Base-by-base conservation (phyloP, 2,113 vertebrate species). In the Jacana jacana region DNA sequence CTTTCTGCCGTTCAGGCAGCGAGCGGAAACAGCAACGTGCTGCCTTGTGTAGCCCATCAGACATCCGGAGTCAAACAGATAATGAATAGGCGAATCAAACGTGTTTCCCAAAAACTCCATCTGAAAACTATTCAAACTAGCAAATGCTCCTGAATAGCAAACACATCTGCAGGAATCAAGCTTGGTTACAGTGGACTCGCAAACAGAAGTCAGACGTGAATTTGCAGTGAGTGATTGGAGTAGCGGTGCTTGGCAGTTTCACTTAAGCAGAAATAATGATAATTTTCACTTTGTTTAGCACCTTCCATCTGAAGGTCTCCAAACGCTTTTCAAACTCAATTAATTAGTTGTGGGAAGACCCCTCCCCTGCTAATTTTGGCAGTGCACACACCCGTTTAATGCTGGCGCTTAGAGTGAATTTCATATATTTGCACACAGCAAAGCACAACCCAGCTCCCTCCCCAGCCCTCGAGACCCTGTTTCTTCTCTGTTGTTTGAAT, bases 41-140 rank as follows among this genome's bases (percentile, higher is more conserved):
- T 95, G 92, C 94, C 94, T 78, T 54, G 70, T 91, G 88, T 12
- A 54, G 83, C 90, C 65, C 82, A 4, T 68, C 92, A 25, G 35
- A 11, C 80, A 69, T 44, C 82, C 54, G 0, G 77, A 76, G 65
- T 6, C n/a, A n/a, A 87, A 51, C 52, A n/a, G 61, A 64, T 64
- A 91, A 96, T 94, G 95, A 92, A 76, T 30, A 87, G 77, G 77
- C 37, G 14, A 93, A 96, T 44, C 57, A 72, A 92, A 81, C 64
- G 8, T 4, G 66, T 65, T 81, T 86, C 90, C 93, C 44, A 91
- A 94, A 96, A 94, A 44, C 60, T 51, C 64, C 3, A 1, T 31
- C 93, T 81, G 88, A 91, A 84, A 69, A 93, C 89, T 40, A 85
- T 72, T 81, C 95, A 81, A 52, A 25, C 79, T 65, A 60, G 58